Evolutionary conservation across 1,140 invertebrate genomes (phyloP), one percentile per base, ranked within the genome.

Genomic region (Leguminivora glycinivorella): DNA sequence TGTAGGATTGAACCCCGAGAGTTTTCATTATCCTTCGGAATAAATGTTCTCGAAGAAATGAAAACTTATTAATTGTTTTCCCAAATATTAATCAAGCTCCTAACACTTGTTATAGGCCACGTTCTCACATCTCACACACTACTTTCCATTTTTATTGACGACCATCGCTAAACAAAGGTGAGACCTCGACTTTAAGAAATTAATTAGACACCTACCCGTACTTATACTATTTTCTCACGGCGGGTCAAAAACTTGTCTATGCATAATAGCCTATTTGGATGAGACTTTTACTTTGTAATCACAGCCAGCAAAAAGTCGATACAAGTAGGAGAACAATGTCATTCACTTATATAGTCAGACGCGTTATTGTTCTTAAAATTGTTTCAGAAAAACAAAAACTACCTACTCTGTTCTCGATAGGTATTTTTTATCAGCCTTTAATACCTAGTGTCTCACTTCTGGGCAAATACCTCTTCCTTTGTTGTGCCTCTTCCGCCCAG

Each of bases 91-190:
- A 63, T 31, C 58, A 63, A 63, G 9, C 34, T 34, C 4, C 17
- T 31, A 6, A 29, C 14, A 63, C 5, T 29, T 17, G 26, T 63
- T 63, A 6, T 63, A 34, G n/a, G n/a, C 29, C 7, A 29, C 17
- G 19, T 22, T 52, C 25, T 56, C 58, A 43, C 47, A 58, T 29
- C 25, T 56, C 58, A 60, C 66, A 66, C 29, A 73, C 78, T 70
- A 79, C 78, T 80, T 80, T 80, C 78, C 78, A 72, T 80, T 80
- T 80, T 80, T 77, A 67, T 68, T 69, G 34, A 70, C 72, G 68
- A 70, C 25, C 29, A 60, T 14, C 19, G n/a, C 19, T 68, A 70
- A 70, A 74, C 69, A 74, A 70, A 72, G 56, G 70, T 56, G 47
- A 56, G 67, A 43, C 75, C 69, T 60, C 71, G 75, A 70, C 63